Base-by-base conservation (phyloP, 2,888 invertebrate species). In the Tiliacea citrago region DNA sequence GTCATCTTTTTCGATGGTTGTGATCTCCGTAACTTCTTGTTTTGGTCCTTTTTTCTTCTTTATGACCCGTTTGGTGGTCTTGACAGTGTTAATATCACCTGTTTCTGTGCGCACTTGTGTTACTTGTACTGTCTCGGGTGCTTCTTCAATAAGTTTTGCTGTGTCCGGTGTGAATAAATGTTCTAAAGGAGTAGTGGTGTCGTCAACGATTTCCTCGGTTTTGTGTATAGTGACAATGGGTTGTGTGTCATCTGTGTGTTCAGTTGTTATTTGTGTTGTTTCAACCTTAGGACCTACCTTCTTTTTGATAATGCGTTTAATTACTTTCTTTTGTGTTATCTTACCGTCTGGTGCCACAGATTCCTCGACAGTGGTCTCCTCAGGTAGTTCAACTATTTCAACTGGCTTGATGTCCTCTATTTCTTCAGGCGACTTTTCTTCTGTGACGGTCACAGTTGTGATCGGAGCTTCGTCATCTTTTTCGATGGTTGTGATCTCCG, bases 381-480 rank as follows among this genome's bases (percentile, higher is more conserved):
- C 87, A 0, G 88, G 88, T 0, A 88, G 45, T 57, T 87, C 88
- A 0, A 88, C 42, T 0, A 82, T 73, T 60, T 88, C 84, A 1
- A 77, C 21, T 0, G 80, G 81, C 16, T 92, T 21, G 0, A 45
- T 24, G 0, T 77, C 57, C 13, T 76, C 29, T 0, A 42, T 70
- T 1, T 47, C 35, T 74, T 60, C 93, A 86, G 83, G 93, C 83
- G 42, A 92, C 89, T 82, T 88, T 82, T 89, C 95, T 89, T 85
- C 94, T 83, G 95, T 96, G 1, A 90, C 84, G 0, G 81, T 87
- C 0, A 90, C 86, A 0, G 85, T 89, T 0, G 88, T 90, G 0
- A 81, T 75, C 0, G 86, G 85, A 2, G 67, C 77, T 24, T 83
- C 83, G 10, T 87, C 84, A n/a, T 83, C 85, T 21, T 57, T 63